Base-by-base conservation (phyloP, 2,888 invertebrate species). In the Stenichneumon culpator region DNA sequence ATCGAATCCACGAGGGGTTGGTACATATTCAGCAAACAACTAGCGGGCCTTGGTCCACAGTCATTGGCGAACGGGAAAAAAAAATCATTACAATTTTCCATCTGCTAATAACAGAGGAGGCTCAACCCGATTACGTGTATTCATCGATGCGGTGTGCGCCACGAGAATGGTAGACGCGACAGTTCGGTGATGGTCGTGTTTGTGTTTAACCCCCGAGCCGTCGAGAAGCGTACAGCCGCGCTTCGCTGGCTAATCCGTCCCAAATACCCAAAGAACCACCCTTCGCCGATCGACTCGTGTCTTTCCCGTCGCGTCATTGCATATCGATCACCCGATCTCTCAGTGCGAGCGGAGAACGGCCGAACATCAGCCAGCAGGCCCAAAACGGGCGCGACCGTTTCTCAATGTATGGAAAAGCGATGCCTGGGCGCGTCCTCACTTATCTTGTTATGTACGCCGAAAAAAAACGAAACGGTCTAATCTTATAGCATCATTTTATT, bases 71-170 rank as follows among this genome's bases (percentile, higher is more conserved):
- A 75, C 78, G 80, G 57, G 19, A 65, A 67, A 81, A 86, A 88
- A 91, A 93, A 92, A 93, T 93, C 93, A 92, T 93, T 93, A 91
- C 91, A 93, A 93, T 93, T 92, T 92, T 90, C 91, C 92, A 92
- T 93, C 92, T 92, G 92, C 92, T 93, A 93, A 93, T 93, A 93
- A 93, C 91, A 57, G 44, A 91, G 92, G 91, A 91, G 92, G 90
- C 92, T 91, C 91, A 91, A 89, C 88, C 90, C 88, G 91, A 90
- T 89, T 88, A 89, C 89, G 88, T 89, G 87, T 90, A 91, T 91
- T 92, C 90, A 91, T 91, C 88, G 89, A 79, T 86, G 84, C 83
- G 82, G 87, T 86, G 69, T 70, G 79, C 72, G 72, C 57, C 57
- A 57, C 57, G 72, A 57, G 54, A 72, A 57, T 72, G 28, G 11